These are phyloP conservation scores for Sabellastarte sp. DNA, from an alignment of 2,888 invertebrate species.

Conservation along the genomic window DNA sequence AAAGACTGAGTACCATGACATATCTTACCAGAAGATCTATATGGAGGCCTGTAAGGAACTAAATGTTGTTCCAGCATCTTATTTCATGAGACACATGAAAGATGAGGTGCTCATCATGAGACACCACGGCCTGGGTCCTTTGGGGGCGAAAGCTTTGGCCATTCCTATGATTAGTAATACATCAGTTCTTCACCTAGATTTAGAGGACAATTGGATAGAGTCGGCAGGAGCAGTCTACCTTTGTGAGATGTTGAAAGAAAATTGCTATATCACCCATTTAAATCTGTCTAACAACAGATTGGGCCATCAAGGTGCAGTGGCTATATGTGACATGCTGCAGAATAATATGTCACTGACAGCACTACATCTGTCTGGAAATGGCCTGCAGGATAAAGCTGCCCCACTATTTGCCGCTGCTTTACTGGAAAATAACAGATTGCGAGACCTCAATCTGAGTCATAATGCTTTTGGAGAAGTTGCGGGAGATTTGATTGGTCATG, in stretches of 20 bases:
- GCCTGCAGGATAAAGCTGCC: conserved; percentile 5
- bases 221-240: conserved; percentile 41
- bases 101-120: conserved; percentile 35
- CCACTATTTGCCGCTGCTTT: conserved; percentile 12
- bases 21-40: conserved; percentile 20
- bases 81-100: conserved; percentile 44
- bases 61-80: conserved; percentile 40
- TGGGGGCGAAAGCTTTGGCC: conserved; percentile 45
- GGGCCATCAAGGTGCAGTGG: conserved; percentile 11
- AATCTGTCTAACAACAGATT: conserved; percentile 19
- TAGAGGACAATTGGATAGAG: conserved; percentile 50
- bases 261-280: conserved; percentile 45
- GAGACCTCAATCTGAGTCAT: conserved; percentile 61
- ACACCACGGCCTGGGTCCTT: conserved; percentile 47
- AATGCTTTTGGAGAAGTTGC: conserved; percentile 63
- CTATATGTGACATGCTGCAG: conserved; percentile 13
- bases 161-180: conserved; percentile 44
- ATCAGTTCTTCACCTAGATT: conserved; percentile 36
- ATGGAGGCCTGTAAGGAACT: conserved; percentile 34
- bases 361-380: conserved; percentile 2
- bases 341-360: neutral
- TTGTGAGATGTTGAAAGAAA: conserved; percentile 46
- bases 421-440: conserved; percentile 38
- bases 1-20: neutral
- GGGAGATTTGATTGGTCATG: conserved; percentile 53